Conservation (phyloP, 2,888 invertebrate species). For the Eumacrocentrus americanus region DNA sequence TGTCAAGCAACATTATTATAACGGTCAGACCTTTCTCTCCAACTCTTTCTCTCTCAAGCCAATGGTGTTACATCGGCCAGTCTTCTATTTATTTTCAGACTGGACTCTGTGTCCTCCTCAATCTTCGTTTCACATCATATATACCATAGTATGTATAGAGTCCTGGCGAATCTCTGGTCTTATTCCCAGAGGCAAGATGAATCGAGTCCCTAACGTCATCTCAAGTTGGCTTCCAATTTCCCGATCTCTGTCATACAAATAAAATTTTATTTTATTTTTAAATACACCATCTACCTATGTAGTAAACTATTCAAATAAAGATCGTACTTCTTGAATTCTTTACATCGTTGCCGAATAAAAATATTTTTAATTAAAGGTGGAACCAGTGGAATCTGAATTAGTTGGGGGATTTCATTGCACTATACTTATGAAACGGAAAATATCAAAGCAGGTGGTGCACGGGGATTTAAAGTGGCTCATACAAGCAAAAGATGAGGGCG, state of each 20-base stretch:
- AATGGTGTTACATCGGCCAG: neutral
- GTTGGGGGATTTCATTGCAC: too few relatives aligned
- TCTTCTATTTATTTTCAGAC: neutral
- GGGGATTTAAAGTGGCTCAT: too few relatives aligned
- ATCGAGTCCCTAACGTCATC: conserved; percentile 12
- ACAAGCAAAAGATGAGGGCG: neutral
- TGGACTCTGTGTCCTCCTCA: conserved; percentile 3
- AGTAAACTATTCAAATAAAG: neutral
- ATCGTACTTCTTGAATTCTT: neutral
- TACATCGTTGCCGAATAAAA: neutral
- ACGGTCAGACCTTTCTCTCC: neutral
- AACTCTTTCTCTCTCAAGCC: neutral
- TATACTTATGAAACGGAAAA: too few relatives aligned
- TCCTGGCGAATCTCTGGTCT: neutral
- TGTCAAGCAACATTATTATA: neutral
- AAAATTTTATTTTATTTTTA: neutral
- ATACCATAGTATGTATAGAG: conserved; percentile 2
- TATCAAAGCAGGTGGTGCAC: too few relatives aligned
- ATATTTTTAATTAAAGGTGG: too few relatives aligned
- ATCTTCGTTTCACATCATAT: conserved; percentile 6
- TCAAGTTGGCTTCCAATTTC: conserved; percentile 7
- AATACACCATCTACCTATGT: too few relatives aligned
- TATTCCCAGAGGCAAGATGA: conserved; percentile 8
- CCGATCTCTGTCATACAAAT: neutral
- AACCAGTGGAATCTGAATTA: too few relatives aligned